Evolutionary conservation across 2,888 invertebrate genomes (phyloP), one percentile per base, ranked within the genome.

Genomic region (Ametastegia equiseti): DNA sequence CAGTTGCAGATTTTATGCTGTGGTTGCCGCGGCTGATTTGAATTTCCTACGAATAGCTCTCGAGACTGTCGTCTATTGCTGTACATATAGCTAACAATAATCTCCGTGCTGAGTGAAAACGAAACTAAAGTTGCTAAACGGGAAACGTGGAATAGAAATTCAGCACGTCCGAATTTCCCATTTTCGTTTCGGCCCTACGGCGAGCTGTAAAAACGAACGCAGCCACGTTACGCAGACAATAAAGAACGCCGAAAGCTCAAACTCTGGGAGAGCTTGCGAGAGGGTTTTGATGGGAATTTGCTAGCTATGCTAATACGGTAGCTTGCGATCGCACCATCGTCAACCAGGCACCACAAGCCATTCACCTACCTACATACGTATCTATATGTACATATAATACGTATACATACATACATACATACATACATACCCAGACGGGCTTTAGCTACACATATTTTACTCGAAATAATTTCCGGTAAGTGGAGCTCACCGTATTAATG

Each of bases 271-370:
- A 23, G 9, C 15, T 36, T 23, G 39, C 27, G 13, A 39, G 36
- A 23, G 39, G n/a, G n/a, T n/a, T 67, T 67, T 67, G 67, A 67
- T 19, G 67, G 67, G 67, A 39, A 36, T 39, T 67, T 67, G 67
- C 39, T 7, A 67, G 65, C 65, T 36, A 33, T 65, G 65, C 33
- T 36, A 67, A 67, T 39, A 57, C 30, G 15, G n/a, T n/a, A n/a
- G n/a, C 19, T 54, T 5, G 54, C 19, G 15, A 54, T 54, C n/a
- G n/a, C n/a, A 63, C 33, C n/a, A 36, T 39, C 65, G 65, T 36
- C 33, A 67, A n/a, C 60, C 60, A 60, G 30, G 60, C 30, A 60
- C 60, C 60, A 60, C 60, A 5, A 42, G 42, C 60, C 30, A 67
- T 67, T 39, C 67, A 15, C 19, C 5, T 54, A 27, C 13, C 2